Evolutionary conservation across 2,888 invertebrate species (phyloP).

Genomic region (Tenthredo amoena): DNA sequence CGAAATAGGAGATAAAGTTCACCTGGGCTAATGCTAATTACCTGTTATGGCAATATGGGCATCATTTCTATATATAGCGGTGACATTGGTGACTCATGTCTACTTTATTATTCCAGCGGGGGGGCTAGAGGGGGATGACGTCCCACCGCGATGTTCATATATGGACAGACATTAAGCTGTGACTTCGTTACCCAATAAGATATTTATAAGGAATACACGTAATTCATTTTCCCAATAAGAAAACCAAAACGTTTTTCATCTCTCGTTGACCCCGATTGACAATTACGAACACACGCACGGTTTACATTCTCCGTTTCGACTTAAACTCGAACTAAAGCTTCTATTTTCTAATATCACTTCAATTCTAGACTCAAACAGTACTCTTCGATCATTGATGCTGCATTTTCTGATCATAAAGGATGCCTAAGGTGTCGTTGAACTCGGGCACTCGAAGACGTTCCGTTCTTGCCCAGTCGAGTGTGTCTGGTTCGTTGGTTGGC

Average conservation of each 20-base stretch:
- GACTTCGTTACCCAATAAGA: slow-evolving; percentile 66
- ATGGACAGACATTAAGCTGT: slow-evolving; percentile 70
- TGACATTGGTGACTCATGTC: slow-evolving; percentile 75
- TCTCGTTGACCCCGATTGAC: background rate
- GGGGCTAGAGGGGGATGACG: slow-evolving; percentile 58
- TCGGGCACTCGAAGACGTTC: slow-evolving; percentile 31
- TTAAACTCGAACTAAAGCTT: background rate
- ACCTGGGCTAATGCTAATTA: slow-evolving; percentile 67
- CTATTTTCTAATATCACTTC: background rate
- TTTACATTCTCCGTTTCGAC: background rate
- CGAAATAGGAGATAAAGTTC: slow-evolving; percentile 53
- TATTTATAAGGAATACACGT: slow-evolving; percentile 34
- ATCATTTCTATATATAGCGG: slow-evolving; percentile 75
- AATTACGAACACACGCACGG: background rate
- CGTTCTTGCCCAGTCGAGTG: slow-evolving; percentile 49
- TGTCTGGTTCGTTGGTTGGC: slow-evolving; percentile 39
- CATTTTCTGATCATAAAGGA: slow-evolving; percentile 16
- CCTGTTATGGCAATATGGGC: slow-evolving; percentile 62
- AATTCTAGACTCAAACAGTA: background rate
- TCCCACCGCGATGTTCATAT: slow-evolving; percentile 73
- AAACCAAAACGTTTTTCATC: background rate
- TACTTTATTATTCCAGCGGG: slow-evolving; percentile 54
- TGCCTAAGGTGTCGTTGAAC: slow-evolving; percentile 47
- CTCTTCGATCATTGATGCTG: slow-evolving; percentile 1
- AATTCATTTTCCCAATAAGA: slow-evolving; percentile 2